phyloP scores from a whole-genome alignment of 2,113 vertebrate species.

The Chionomys nivalis region DNA sequence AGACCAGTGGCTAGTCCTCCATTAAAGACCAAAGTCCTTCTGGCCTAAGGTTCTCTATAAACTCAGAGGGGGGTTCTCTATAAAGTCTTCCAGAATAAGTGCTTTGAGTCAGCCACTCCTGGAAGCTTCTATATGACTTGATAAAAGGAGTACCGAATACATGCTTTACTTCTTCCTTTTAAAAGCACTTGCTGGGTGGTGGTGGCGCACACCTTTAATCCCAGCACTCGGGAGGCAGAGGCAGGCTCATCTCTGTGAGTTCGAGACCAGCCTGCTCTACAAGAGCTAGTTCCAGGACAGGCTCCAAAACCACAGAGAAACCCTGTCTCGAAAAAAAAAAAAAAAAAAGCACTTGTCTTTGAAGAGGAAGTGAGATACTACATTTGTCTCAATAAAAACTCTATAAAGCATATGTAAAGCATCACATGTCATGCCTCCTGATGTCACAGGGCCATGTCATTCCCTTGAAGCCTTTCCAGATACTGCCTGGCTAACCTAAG shows the following conservation, averaged over 20 bases:
- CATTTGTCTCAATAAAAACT: background rate
- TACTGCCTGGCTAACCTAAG: background rate
- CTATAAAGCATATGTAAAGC: background rate
- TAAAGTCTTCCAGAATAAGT: background rate
- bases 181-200: constrained; percentile 29
- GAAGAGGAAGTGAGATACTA: background rate
- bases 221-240: no score
- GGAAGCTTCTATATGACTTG: background rate
- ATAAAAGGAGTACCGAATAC: background rate
- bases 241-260: no score
- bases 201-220: no score
- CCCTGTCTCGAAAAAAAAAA: no score
- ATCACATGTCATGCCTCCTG: background rate
- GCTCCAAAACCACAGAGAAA: no score
- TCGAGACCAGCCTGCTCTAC: no score
- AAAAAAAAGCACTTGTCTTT: constrained; percentile 38
- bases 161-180: background rate
- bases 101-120: background rate
- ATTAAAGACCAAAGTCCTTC: background rate
- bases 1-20: background rate
- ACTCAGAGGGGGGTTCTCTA: background rate
- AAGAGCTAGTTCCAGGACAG: no score
- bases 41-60: background rate
- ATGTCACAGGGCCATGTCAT: background rate
- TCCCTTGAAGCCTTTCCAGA: background rate